Evolutionary conservation across 2,888 invertebrate species (phyloP), one percentile per base, ranked within the genome.

Genomic region (Hirudinaria manillensis): DNA sequence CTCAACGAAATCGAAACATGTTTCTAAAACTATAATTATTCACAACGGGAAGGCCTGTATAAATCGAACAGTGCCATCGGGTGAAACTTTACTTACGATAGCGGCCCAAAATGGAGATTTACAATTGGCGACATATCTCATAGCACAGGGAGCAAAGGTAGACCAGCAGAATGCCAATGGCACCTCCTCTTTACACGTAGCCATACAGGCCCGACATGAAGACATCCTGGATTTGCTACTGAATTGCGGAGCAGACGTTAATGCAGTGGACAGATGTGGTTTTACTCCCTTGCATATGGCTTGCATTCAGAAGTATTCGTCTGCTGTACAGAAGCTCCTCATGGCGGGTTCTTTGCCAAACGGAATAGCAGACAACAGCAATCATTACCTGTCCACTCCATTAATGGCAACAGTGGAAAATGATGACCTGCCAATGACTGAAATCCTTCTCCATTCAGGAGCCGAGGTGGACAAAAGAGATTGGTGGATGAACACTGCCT

Each of bases 271-370:
- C 38, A 38, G 72, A 36, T 77, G 70, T n/a, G 78, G 78, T 10
- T 68, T 76, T 66, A 78, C 77, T 16, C 77, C 78, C 4, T 72
- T 78, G 19, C 78, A 78, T 45, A 72, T 78, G 56, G 78, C 78
- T 27, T 77, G 77, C 55, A 68, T 75, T n/a, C 36, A 53, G 16
- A 65, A 70, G 21, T 72, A 71, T 36, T 70, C 36, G 21, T 29
- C 27, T 21, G 36, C 75, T 21, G 75, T 75, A 1, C 36, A 61
- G 68, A 72, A 72, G 61, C 75, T 77, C n/a, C 75, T 77, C 38
- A 45, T 75, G 10, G 74, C 72, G 19, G 77, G 77, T 10, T 72
- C 75, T 21, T 70, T 71, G 29, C 77, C 77, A 10, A 75, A 77
- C 16, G 77, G 77, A 24, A 75, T 77, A 7, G 24, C 36, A 45